Conservation (phyloP, 2,113 vertebrate genomes). For the Struthidea cinerea region DNA sequence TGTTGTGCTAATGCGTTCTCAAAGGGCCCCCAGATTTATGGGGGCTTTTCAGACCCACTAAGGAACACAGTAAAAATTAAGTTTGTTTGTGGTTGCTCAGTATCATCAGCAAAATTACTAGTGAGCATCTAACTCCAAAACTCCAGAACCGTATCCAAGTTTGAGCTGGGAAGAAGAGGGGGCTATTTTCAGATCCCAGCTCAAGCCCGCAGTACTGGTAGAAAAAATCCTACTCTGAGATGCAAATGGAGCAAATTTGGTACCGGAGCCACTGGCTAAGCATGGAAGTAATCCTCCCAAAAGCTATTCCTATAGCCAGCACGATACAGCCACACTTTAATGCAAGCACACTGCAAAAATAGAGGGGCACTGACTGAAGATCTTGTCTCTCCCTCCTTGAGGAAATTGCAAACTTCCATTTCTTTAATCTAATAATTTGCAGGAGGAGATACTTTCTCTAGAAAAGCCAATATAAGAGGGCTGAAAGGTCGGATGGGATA, state of each 20-base stretch:
- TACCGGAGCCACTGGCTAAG: neutral
- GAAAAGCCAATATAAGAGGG: slow-evolving; percentile 32
- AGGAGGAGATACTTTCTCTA: neutral
- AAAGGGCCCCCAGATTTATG: neutral
- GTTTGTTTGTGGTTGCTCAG: neutral
- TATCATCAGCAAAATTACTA: neutral
- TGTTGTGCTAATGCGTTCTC: neutral
- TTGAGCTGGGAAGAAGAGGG: neutral
- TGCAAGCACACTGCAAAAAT: neutral
- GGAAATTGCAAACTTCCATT: slow-evolving; percentile 47
- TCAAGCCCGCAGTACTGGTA: neutral
- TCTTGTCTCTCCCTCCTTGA: slow-evolving; percentile 25
- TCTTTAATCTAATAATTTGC: slow-evolving; percentile 39
- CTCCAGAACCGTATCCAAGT: neutral
- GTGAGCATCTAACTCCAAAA: neutral
- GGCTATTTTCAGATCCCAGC: neutral
- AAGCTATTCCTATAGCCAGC: neutral
- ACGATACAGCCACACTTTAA: neutral
- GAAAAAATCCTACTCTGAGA: neutral
- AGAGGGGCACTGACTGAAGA: neutral
- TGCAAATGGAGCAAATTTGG: neutral
- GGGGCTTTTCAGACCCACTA: neutral
- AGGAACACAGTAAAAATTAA: neutral
- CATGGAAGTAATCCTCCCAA: neutral
- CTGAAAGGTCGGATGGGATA: slow-evolving; percentile 40